Base-by-base conservation (phyloP, 2,113 vertebrate species). In the Lycaon pictus region DNA sequence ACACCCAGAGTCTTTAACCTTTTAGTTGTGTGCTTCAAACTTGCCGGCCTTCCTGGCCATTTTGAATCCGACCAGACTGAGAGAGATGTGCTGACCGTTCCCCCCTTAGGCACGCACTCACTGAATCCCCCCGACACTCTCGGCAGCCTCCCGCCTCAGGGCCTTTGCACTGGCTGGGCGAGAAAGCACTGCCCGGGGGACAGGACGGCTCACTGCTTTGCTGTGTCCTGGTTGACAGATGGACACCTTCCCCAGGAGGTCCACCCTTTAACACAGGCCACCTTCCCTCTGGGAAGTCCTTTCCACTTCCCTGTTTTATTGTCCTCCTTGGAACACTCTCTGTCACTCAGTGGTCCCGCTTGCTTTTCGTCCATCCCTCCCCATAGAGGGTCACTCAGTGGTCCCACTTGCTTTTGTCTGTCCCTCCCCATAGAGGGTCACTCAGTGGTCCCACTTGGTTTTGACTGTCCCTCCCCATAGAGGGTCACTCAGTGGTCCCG, bases 331-430 rank as follows among this genome's bases (percentile, higher is more conserved):
- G 74, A 29, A 17, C 23, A 15, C 72, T 16, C 25, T 27, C 43
- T 17, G 5, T 7, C 1, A 10, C 5, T 17, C 16, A 51, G 16
- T 10, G 74, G 43, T 27, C 43, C 43, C 8, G 0, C 4, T 76
- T 9, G 72, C 23, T 48, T 37, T 37, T 76, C 3, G 5, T 16
- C 12, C 7, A 7, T 67, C 29, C 8, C 7, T 17, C 37, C 37
- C 4, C 37, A 43, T 4, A 43, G 37, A 43, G 37, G 0, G 5
- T 7, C 1, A 9, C 4, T 17, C 16, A 51, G 16, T 5, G 74
- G 43, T 27, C 23, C 43, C 8, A 3, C 4, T 76, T 9, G 43
- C 23, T 48, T 76, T 76, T 7, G 11, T 27, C 12, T 17, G 29
- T 67, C 29, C 8, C 7, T 17, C 37, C 37, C 4, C 37, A 43